Conservation (phyloP, 2,888 invertebrate genomes). For the Ellobium chinense region DNA sequence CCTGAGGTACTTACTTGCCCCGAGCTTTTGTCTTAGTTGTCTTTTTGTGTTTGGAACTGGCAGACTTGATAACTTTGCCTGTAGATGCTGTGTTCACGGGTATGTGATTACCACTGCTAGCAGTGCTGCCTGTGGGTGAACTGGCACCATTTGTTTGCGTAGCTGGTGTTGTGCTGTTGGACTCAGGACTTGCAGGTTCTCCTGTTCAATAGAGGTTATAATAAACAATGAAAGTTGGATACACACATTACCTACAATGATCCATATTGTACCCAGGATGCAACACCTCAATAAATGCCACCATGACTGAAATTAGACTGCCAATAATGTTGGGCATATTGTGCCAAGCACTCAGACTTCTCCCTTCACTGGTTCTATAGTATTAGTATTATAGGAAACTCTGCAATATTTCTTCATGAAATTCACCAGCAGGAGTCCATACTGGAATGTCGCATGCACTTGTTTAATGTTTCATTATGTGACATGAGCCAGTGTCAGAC, state of each 20-base stretch:
- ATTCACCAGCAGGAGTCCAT: no score
- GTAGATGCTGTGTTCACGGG: conserved; percentile 29
- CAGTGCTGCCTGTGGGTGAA: conserved; percentile 60
- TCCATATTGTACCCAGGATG: no score
- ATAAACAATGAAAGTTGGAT: not conserved
- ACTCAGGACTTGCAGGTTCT: conserved; percentile 44
- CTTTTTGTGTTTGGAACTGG: conserved; percentile 39
- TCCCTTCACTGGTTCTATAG: no score
- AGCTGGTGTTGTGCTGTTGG: conserved; percentile 39
- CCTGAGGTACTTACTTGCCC: conserved; percentile 29
- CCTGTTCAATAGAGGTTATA: conserved; percentile 5
- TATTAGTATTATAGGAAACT: no score
- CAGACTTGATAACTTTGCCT: conserved; percentile 40
- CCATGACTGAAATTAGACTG: no score
- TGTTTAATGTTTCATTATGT: no score
- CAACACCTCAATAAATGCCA: no score
- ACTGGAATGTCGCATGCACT: no score
- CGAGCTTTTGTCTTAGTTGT: conserved; percentile 36
- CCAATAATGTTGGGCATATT: no score
- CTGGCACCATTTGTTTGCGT: conserved; percentile 64
- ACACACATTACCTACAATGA: not conserved
- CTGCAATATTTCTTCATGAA: no score
- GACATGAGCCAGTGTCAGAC: no score
- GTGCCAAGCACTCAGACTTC: no score
- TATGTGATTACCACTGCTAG: conserved; percentile 47